phyloP scores from a whole-genome alignment of 2,113 vertebrate species.

The Catagonus wagneri region DNA sequence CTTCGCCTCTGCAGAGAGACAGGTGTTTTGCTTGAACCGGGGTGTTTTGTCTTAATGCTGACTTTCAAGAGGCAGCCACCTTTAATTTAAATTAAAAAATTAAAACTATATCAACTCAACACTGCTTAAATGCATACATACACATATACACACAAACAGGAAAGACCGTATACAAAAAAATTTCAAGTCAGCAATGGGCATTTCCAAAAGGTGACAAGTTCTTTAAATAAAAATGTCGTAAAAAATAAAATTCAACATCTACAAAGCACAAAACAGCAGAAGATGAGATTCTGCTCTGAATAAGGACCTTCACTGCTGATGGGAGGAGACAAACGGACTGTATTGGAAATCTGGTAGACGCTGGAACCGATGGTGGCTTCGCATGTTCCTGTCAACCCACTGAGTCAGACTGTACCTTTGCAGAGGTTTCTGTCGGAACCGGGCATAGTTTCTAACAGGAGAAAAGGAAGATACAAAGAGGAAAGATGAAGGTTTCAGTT shows the following conservation, averaged over 20 bases:
- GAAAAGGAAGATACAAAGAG: slow-evolving; percentile 57
- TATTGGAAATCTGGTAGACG: slow-evolving; percentile 70
- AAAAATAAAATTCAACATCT: slow-evolving; percentile 75
- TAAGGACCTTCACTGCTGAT: slow-evolving; percentile 1
- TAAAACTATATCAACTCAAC: slow-evolving; percentile 45
- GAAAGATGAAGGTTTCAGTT: background rate
- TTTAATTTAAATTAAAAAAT: slow-evolving; percentile 66
- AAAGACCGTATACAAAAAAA: slow-evolving; percentile 53
- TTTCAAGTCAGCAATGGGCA: slow-evolving; percentile 62
- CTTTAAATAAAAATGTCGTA: slow-evolving; percentile 70
- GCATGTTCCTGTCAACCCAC: slow-evolving; percentile 76
- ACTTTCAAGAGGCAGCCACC: slow-evolving; percentile 33
- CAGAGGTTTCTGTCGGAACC: slow-evolving; percentile 64
- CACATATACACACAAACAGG: slow-evolving; percentile 48
- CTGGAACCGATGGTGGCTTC: slow-evolving; percentile 77
- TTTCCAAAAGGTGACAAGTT: slow-evolving; percentile 66
- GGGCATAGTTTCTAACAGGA: slow-evolving; percentile 79
- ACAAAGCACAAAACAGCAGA: slow-evolving; percentile 58
- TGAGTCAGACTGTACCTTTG: slow-evolving; percentile 67
- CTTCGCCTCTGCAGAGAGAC: background rate
- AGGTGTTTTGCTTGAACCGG: background rate
- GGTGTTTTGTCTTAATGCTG: slow-evolving; percentile 45
- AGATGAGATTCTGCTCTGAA: slow-evolving; percentile 29
- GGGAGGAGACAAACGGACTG: slow-evolving; percentile 25
- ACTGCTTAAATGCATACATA: slow-evolving; percentile 60